phyloP scores from a whole-genome alignment of 2,113 vertebrate species.

The Salvator merianae region DNA sequence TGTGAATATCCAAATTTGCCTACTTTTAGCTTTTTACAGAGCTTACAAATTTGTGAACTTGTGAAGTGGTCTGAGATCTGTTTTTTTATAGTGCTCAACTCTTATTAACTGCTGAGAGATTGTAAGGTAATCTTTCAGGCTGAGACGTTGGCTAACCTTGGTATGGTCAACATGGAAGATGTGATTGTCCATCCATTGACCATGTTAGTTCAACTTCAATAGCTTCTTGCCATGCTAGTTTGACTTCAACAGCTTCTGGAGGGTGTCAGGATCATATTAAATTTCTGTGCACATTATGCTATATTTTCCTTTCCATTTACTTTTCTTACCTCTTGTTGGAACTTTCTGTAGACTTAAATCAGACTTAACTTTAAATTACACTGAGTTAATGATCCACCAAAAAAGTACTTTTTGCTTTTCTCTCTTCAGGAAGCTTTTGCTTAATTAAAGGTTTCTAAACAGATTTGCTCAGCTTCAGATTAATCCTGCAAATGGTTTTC shows the following conservation, averaged over 20 bases:
- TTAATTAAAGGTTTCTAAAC: background rate
- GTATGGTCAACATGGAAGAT: too few relatives aligned
- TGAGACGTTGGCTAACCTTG: background rate
- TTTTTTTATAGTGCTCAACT: too few relatives aligned
- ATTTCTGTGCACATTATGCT: background rate
- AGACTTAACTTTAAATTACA: background rate
- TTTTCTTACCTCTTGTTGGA: background rate
- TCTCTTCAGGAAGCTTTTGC: slow-evolving; percentile 3
- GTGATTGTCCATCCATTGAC: too few relatives aligned
- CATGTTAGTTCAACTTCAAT: too few relatives aligned
- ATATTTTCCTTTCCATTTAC: background rate
- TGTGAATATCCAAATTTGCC: too few relatives aligned
- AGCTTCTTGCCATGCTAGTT: too few relatives aligned
- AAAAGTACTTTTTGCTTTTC: background rate
- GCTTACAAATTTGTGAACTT: too few relatives aligned
- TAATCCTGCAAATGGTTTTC: slow-evolving; percentile 5
- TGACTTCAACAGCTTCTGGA: too few relatives aligned
- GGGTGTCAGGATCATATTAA: background rate
- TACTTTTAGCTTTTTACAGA: too few relatives aligned
- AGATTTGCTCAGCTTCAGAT: background rate
- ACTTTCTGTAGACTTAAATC: background rate
- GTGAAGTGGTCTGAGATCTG: too few relatives aligned
- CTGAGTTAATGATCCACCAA: background rate
- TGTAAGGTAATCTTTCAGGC: background rate
- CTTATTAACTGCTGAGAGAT: too few relatives aligned